Base-by-base conservation (phyloP, 2,113 vertebrate genomes). In the Athene cunicularia region DNA sequence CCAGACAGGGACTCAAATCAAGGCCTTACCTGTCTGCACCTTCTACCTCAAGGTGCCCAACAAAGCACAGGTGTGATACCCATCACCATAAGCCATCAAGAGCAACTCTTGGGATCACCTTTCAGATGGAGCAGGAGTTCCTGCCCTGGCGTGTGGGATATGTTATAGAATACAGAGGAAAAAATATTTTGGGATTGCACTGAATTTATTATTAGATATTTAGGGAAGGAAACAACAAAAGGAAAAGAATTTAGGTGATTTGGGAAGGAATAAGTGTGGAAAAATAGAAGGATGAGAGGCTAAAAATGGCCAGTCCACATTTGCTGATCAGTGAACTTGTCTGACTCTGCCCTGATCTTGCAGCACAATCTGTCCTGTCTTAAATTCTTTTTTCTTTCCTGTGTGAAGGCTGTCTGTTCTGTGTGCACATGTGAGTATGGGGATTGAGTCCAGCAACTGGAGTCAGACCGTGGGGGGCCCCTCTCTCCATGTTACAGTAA, bases 81-180 rank as follows among this genome's bases (percentile, higher is more conserved):
- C 14, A 47, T 17, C 55, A 37, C 12, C 14, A 18, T 49, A 55
- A 64, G 10, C 8, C 20, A 50, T 37, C 12, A 75, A 11, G 18
- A 45, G 3, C 23, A 50, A 9, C 8, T 23, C 49, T 47, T 35
- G 30, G 21, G 28, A 17, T 73, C 23, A 66, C 26, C 5, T 32
- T 66, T 43, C 0, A 8, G 33, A 23, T 1, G 12, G 18, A 52
- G 14, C 9, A 4, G 3, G 8, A 66, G 17, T 32, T 79, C 27
- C 30, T 73, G 14, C 9, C 11, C 13, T 63, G 21, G 43, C n/a
- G 7, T 5, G 3, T 80, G 11, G 23, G 39, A 23, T 0, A 0
- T 10, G 2, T 8, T 68, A 26, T 33, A 39, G 26, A 63, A 32
- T 7, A 6, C 9, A 45, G 23, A 55, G 3, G 3, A 18, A 55